Evolutionary conservation across 2,888 invertebrate species (phyloP).

Genomic region (Cataglyphis livida): DNA sequence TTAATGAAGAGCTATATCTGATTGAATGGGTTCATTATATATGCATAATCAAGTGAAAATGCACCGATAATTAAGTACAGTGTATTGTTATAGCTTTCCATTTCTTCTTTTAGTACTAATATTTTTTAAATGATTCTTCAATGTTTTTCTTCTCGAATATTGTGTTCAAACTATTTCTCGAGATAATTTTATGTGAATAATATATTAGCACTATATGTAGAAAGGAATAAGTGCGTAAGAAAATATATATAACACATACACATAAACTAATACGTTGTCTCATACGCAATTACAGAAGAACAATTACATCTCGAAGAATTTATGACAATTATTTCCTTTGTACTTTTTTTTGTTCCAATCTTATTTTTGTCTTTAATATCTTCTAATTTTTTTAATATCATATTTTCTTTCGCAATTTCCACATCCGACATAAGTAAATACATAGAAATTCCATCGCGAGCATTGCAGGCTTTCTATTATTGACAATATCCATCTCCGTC

Average conservation of each 20-base stretch:
- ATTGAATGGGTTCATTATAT: slow-evolving; percentile 3
- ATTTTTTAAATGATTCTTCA: background rate
- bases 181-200: background rate
- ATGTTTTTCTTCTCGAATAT: background rate
- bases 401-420: background rate
- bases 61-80: slow-evolving; percentile 28
- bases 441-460: background rate
- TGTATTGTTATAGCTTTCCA: background rate
- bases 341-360: background rate
- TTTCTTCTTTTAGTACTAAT: background rate
- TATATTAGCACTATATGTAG: background rate
- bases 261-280: background rate
- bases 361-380: background rate
- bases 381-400: background rate
- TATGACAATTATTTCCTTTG: background rate
- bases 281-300: background rate
- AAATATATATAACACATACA: background rate
- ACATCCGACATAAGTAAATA: background rate
- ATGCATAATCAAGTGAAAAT: slow-evolving; percentile 10
- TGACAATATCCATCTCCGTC: slow-evolving; percentile 56
- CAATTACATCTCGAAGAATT: background rate
- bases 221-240: background rate
- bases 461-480: background rate
- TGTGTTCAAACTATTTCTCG: background rate
- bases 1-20: slow-evolving; percentile 26